Percentiles rank a stretch among this genome's conserved stretches.
phyloP scores from a whole-genome alignment of 2,113 vertebrate species.

The Pomatorhinus ruficollis region DNA sequence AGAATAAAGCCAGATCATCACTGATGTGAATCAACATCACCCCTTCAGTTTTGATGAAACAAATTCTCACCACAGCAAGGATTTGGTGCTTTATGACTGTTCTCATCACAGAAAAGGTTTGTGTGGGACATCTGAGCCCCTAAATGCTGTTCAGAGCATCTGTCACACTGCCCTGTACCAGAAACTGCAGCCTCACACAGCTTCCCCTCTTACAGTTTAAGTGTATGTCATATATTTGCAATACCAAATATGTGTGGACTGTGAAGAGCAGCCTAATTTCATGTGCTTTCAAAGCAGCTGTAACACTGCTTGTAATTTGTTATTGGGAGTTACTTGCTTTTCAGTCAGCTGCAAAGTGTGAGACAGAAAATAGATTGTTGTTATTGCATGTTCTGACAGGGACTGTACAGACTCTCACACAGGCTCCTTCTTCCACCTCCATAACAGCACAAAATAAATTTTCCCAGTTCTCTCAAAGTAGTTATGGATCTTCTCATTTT shows the following conservation, averaged over 20 bases:
- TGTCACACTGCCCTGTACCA: neutral
- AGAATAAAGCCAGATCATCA: neutral
- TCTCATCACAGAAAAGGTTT: neutral
- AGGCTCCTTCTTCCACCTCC: neutral
- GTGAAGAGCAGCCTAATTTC: neutral
- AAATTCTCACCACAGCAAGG: neutral
- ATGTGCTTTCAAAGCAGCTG: neutral
- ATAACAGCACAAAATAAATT: neutral
- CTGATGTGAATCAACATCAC: neutral
- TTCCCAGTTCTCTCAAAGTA: neutral
- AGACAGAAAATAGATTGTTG: neutral
- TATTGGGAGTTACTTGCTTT: neutral
- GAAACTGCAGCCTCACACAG: neutral
- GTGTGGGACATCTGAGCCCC: neutral
- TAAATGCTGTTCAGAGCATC: neutral
- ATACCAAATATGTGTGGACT: fast-evolving
- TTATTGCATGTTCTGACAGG: neutral
- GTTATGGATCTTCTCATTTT: neutral
- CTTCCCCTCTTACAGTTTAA: neutral
- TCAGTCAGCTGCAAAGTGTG: neutral
- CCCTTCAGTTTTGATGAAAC: neutral
- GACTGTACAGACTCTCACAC: neutral
- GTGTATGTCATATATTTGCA: neutral
- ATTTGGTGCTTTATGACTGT: neutral
- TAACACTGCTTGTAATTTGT: neutral